Evolutionary conservation across 2,113 vertebrate genomes (phyloP).

Genomic region (Calidris pugnax): DNA sequence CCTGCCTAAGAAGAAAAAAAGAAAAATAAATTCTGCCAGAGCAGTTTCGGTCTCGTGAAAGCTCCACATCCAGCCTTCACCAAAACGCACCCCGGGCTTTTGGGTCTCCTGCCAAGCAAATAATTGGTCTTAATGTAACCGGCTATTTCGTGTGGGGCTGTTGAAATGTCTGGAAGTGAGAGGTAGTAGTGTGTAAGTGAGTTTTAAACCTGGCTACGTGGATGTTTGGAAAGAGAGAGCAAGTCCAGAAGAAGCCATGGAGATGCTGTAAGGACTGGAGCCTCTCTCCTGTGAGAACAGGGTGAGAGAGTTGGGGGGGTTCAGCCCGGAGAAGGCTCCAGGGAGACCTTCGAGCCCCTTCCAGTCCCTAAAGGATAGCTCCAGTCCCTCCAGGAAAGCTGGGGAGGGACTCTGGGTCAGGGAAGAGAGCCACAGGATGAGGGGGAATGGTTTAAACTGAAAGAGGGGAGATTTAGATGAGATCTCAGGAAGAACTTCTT

Average conservation of each 20-base stretch:
- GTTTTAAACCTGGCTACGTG: background rate
- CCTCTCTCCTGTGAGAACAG: background rate
- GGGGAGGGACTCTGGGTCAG: background rate
- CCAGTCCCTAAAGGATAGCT: background rate
- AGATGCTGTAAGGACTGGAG: background rate
- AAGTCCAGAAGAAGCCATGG: background rate
- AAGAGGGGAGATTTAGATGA: background rate
- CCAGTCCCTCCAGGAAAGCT: background rate
- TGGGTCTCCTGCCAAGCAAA: background rate
- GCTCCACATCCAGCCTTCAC: background rate
- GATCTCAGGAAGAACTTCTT: background rate
- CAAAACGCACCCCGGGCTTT: background rate
- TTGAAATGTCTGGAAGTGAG: background rate
- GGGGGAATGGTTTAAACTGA: background rate
- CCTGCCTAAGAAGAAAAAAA: background rate
- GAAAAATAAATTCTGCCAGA: background rate
- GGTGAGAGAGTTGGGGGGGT: background rate
- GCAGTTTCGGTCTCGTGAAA: slow-evolving; percentile 12
- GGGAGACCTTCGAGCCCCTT: background rate
- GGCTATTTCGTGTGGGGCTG: background rate
- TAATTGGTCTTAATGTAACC: background rate
- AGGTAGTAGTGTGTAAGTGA: background rate
- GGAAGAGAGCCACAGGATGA: background rate
- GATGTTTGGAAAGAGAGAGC: background rate
- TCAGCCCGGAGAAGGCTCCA: background rate